Percentiles rank a stretch among this genome's conserved stretches.
These are phyloP conservation scores for Coregonus suidteri DNA, from an alignment of 2,797 vertebrate genomes.

Conservation along the genomic window DNA sequence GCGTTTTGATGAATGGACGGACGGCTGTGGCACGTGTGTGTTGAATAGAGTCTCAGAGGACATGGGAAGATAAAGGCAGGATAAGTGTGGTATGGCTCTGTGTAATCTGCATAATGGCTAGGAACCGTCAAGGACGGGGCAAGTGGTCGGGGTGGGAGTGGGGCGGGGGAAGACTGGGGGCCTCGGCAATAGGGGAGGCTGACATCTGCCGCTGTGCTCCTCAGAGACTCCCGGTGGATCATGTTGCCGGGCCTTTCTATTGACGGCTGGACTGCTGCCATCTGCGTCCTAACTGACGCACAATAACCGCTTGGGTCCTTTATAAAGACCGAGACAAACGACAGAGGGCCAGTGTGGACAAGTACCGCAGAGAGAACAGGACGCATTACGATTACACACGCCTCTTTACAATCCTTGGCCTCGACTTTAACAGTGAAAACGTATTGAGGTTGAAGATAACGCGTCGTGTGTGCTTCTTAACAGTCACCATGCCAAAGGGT, in stretches of 20 bases:
- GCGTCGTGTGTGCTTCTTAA: not conserved
- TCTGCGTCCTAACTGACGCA: conserved; percentile 61
- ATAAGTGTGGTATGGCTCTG: conserved; percentile 59
- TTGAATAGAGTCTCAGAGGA: conserved; percentile 56
- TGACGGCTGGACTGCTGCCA: conserved; percentile 60
- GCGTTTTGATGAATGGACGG: conserved; percentile 47
- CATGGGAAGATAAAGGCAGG: conserved; percentile 50
- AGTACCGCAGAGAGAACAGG: conserved; percentile 4
- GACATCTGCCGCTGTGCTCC: conserved; percentile 61
- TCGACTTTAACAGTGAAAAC: conserved; percentile 6
- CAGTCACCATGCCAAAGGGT: conserved; percentile 60
- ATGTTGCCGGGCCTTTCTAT: conserved; percentile 56
- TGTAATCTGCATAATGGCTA: conserved; percentile 64
- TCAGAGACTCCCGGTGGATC: conserved; percentile 58
- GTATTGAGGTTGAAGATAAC: conserved; percentile 12
- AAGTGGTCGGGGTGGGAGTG: conserved; percentile 42
- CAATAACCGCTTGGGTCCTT: conserved; percentile 53
- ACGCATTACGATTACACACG: not conserved
- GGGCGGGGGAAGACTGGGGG: conserved; percentile 14
- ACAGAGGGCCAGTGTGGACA: conserved; percentile 27
- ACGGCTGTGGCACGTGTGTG: conserved; percentile 57
- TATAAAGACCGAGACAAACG: conserved; percentile 45
- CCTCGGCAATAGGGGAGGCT: conserved; percentile 27
- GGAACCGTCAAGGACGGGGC: conserved; percentile 58
- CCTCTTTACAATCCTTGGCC: not conserved